A percentile compares a stretch with the other conserved stretches of the same genome.
phyloP scores from a whole-genome alignment of 2,888 invertebrate species.

The Dasypolia templi region DNA sequence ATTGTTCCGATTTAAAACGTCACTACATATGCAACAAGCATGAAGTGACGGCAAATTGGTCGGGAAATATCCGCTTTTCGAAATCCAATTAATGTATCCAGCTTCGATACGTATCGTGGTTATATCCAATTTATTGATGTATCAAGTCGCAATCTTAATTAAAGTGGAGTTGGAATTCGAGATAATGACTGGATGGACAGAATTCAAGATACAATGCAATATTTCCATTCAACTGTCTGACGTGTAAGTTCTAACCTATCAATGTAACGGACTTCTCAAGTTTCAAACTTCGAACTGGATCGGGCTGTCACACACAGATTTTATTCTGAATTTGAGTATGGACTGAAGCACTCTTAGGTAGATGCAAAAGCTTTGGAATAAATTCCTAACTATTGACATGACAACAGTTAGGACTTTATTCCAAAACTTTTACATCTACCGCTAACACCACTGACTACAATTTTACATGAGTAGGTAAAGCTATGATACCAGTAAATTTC shows the following conservation, averaged over 20 bases:
- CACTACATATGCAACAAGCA: constrained; percentile 46
- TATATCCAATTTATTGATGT: constrained; percentile 49
- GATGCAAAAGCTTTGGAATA: background rate
- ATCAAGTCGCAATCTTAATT: constrained; percentile 59
- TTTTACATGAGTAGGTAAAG: background rate
- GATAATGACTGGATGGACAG: constrained; percentile 22
- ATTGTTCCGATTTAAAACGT: constrained; percentile 39
- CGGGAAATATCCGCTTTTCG: constrained; percentile 64
- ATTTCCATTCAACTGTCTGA: background rate
- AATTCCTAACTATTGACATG: background rate
- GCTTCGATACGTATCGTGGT: constrained; percentile 62
- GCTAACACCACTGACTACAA: too few species aligned
- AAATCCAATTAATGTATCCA: constrained; percentile 72
- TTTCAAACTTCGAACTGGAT: constrained; percentile 27
- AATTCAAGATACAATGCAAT: constrained; percentile 25
- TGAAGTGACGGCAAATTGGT: constrained; percentile 60
- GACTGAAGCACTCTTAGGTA: background rate
- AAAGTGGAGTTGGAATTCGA: constrained; percentile 45
- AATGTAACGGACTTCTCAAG: constrained; percentile 24
- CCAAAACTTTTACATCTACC: too few species aligned
- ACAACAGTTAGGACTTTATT: too few species aligned
- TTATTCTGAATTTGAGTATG: constrained; percentile 20
- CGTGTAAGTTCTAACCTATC: constrained; percentile 8
- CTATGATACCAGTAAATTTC: background rate
- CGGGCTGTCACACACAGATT: constrained; percentile 15